A percentile compares a stretch with the other conserved stretches of the same genome.
Evolutionary conservation across 2,113 vertebrate species (phyloP).

Genomic region (Condylura cristata): DNA sequence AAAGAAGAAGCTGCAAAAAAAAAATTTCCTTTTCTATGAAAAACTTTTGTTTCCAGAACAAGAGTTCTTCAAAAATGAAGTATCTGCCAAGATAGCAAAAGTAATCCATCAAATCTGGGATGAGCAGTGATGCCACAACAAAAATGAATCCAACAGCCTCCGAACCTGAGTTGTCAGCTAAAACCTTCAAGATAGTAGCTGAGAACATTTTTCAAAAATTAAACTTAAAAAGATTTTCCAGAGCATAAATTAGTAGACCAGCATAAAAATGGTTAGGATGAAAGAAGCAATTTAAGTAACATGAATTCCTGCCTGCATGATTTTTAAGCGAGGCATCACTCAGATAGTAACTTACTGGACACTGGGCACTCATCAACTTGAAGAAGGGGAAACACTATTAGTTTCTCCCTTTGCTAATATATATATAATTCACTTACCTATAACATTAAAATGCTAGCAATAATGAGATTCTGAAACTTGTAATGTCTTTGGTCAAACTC

Average conservation of each 20-base stretch:
- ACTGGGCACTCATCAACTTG: background rate
- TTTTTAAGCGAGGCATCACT: background rate
- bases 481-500: background rate
- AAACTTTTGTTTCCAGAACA: background rate
- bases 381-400: background rate
- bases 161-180: background rate
- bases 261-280: background rate
- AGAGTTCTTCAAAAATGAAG: background rate
- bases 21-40: background rate
- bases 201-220: background rate
- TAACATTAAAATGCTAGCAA: background rate
- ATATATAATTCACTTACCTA: background rate
- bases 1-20: background rate
- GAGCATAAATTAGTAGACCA: background rate
- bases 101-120: background rate
- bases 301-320: background rate
- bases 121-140: background rate
- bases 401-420: background rate
- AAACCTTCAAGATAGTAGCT: background rate
- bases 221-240: constrained; percentile 6
- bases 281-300: constrained; percentile 6
- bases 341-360: background rate
- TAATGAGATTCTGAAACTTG: background rate
- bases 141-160: background rate
- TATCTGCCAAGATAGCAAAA: background rate